phyloP scores from a whole-genome alignment of 2,888 invertebrate genomes.

The Drosophila greeni region DNA sequence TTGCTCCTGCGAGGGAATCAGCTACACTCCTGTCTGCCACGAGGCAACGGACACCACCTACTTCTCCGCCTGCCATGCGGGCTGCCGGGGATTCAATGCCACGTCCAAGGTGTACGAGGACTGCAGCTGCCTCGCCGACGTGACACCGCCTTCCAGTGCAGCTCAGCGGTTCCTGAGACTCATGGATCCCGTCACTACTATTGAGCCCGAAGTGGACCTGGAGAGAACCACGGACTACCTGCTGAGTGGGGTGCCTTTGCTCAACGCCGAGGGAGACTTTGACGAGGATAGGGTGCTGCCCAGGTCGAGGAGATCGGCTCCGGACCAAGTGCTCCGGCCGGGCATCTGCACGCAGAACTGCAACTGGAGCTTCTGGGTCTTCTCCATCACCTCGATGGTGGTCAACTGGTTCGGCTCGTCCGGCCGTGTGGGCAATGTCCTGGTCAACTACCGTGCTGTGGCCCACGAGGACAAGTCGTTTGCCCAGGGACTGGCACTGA shows the following conservation, averaged over 20 bases:
- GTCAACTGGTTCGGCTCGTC: slow-evolving; percentile 83
- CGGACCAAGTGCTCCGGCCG: slow-evolving; percentile 67
- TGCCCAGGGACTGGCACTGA: slow-evolving; percentile 82
- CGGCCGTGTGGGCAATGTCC: slow-evolving; percentile 83
- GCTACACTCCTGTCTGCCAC: slow-evolving; percentile 84
- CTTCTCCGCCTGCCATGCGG: slow-evolving; percentile 87
- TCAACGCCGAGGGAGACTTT: slow-evolving; percentile 40
- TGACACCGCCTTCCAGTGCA: slow-evolving; percentile 18
- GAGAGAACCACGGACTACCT: slow-evolving; percentile 14
- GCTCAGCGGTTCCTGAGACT: slow-evolving; percentile 31
- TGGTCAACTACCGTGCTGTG: slow-evolving; percentile 84
- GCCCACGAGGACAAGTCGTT: slow-evolving; percentile 83
- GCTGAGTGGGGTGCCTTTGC: slow-evolving; percentile 28
- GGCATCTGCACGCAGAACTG: slow-evolving; percentile 80
- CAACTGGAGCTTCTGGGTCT: slow-evolving; percentile 79
- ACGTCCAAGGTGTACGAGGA: slow-evolving; percentile 51
- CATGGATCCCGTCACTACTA: slow-evolving; percentile 6
- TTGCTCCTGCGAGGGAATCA: slow-evolving; percentile 82
- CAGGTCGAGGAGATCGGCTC: slow-evolving; percentile 40
- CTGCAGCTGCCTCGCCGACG: slow-evolving; percentile 46
- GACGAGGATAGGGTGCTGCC: slow-evolving; percentile 35
- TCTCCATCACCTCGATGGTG: slow-evolving; percentile 80
- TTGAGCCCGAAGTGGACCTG: slow-evolving; percentile 12
- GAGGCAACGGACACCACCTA: slow-evolving; percentile 81
- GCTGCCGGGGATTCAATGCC: slow-evolving; percentile 80